Evolutionary conservation across 2,113 vertebrate species (phyloP), one percentile per base, ranked within the genome.

Genomic region (Grantiella picta): DNA sequence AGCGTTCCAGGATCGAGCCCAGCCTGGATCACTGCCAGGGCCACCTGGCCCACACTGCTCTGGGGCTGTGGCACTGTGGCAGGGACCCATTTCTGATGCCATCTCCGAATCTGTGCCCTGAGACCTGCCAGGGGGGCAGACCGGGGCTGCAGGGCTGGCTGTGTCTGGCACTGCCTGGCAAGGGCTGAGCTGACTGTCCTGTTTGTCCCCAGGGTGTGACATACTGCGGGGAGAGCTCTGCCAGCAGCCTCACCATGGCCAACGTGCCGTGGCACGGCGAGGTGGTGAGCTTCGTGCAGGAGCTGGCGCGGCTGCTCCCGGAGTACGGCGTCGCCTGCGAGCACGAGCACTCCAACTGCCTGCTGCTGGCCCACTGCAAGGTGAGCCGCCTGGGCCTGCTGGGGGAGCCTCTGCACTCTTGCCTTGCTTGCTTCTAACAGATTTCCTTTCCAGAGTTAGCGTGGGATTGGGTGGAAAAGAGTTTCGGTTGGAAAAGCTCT

Each of bases 251-350:
- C 52, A 99, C 99, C 93, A 99, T 99, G 99, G 99, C 99, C 86
- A 99, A 99, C 2, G 98, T 99, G 28, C 99, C 99, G 21, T 99
- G 99, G 99, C 99, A 99, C 2, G 98, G 99, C 86, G 99, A 99
- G 75, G 99, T 99, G 68, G 88, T 99, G 20, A 94, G 64, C 63
- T 99, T 99, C 5, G 99, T 99, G 90, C 97, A 94, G 79, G 99
- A 99, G 95, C 87, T 99, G 92, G 98, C 97, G 1, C 95, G 94
- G 82, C 98, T 99, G 94, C 82, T 99, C 44, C 99, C 98, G 0
- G 97, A 98, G 80, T 99, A 99, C 9, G 98, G 98, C 79, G 97
- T 99, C 1, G 98, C 99, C 6, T 99, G 99, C 10, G 99, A 99
- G 76, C 99, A 99, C 0, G 98, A 99, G 47, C 99, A 99, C 96